Evolutionary conservation across 2,113 vertebrate genomes (phyloP), one percentile per base, ranked within the genome.

Genomic region (Corythaixoides concolor): DNA sequence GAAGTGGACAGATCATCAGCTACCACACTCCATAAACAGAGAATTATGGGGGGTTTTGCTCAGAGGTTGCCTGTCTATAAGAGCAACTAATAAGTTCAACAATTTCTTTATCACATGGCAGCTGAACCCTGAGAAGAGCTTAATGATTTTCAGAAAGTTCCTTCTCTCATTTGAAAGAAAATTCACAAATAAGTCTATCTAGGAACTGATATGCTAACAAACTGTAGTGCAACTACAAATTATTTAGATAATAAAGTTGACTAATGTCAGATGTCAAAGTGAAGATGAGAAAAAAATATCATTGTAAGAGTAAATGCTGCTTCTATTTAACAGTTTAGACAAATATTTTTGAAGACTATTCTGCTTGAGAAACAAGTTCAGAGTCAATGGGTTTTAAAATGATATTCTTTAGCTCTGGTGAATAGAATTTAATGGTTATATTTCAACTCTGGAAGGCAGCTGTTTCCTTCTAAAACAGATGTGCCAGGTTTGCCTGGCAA

Each of bases 71-170:
- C 49, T 84, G 47, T 91, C 66, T 88, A 85, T 55, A 26, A 63
- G 37, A 95, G n/a, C 32, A 90, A 27, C 5, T 52, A 91, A 89
- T 88, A 94, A 83, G 82, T 92, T 93, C 68, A 93, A n/a, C 45
- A 47, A 68, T 96, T 89, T 27, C 50, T 88, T 91, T 81, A 55
- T 68, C 15, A 63, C 13, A 28, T 37, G 18, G 12, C 35, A 58
- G 28, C 32, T 77, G 27, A 89, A 20, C 30, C 15, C 22, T 58
- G 43, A 83, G 47, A 85, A 89, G 41, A 91, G 30, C 72, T 92
- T 94, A 89, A 93, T 58, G 68, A 80, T 94, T 93, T 90, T 82
- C 47, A 85, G 70, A 88, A 95, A 95, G 56, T 45, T 53, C 27
- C 55, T 84, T 59, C 78, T 95, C 21, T 62, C 26, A 8, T 59